phyloP scores from a whole-genome alignment of 2,888 invertebrate species.

The Teleiodes luculella region DNA sequence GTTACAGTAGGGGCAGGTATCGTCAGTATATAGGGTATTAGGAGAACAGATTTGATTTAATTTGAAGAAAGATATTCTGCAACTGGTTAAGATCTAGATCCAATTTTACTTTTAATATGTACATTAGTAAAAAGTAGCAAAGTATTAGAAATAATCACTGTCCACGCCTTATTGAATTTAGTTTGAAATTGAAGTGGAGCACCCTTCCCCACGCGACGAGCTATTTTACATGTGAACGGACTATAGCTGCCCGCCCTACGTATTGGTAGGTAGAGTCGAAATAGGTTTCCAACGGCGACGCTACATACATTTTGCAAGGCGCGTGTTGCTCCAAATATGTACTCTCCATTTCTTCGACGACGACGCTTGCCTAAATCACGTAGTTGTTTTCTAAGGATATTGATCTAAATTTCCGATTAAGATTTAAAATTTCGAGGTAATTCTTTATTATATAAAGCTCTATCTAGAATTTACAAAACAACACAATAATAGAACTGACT shows the following conservation, averaged over 20 bases:
- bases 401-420: not conserved
- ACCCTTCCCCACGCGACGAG: constrained; percentile 40
- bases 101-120: too few relatives aligned
- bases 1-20: too few relatives aligned
- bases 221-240: constrained; percentile 77
- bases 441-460: too few relatives aligned
- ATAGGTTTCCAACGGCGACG: constrained; percentile 70
- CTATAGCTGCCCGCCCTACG: constrained; percentile 69
- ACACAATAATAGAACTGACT: too few relatives aligned
- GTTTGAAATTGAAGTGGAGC: constrained; percentile 49
- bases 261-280: constrained; percentile 70
- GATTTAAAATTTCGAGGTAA: not conserved
- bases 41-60: too few relatives aligned
- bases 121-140: not conserved
- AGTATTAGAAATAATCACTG: not conserved
- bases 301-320: constrained; percentile 66
- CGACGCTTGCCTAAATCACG: constrained; percentile 45
- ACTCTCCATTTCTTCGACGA: constrained; percentile 48
- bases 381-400: constrained; percentile 35
- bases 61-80: too few relatives aligned
- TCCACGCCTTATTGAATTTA: not conserved
- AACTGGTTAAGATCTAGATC: too few relatives aligned
- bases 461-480: too few relatives aligned
- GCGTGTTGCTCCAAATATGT: constrained; percentile 40
- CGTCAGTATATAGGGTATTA: too few relatives aligned